These are phyloP conservation scores for Mallotus villosus DNA, from an alignment of 2,797 vertebrate genomes.

Conservation along the genomic window DNA sequence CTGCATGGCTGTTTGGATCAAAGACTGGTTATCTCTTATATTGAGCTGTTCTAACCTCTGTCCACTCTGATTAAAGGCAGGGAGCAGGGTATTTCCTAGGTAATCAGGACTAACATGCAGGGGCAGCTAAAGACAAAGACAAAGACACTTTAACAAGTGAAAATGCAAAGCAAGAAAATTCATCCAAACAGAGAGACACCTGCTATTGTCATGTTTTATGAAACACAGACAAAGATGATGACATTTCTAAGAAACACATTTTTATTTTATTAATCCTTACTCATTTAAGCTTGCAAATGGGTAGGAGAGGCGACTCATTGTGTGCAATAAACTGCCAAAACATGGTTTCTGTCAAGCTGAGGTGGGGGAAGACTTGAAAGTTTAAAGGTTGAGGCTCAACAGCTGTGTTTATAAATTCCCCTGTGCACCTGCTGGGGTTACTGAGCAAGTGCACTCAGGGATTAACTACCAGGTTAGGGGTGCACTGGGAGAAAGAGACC, in stretches of 20 bases:
- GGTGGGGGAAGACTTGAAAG: slow-evolving; percentile 59
- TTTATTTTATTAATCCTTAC: background rate
- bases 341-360: slow-evolving; percentile 13
- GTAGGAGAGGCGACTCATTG: background rate
- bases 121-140: slow-evolving; percentile 77
- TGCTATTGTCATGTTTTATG: slow-evolving; percentile 27
- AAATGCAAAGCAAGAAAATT: slow-evolving; percentile 75
- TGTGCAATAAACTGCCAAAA: slow-evolving; percentile 21
- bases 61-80: slow-evolving; percentile 86
- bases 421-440: slow-evolving; percentile 75
- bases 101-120: slow-evolving; percentile 80
- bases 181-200: slow-evolving; percentile 53
- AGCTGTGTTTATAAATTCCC: slow-evolving; percentile 80
- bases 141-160: slow-evolving; percentile 76
- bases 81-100: slow-evolving; percentile 81
- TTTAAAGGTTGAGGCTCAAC: slow-evolving; percentile 63
- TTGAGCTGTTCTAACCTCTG: slow-evolving; percentile 97
- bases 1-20: slow-evolving; percentile 90
- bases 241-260: background rate
- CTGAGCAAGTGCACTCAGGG: slow-evolving; percentile 66
- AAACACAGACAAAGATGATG: background rate
- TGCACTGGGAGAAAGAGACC: slow-evolving; percentile 55
- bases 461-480: slow-evolving; percentile 61
- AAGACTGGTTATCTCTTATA: slow-evolving; percentile 89
- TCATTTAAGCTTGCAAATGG: background rate